Percentiles rank a stretch among this genome's conserved stretches.
phyloP scores from a whole-genome alignment of 1,140 invertebrate species.

The Thereuonema tuberculata region DNA sequence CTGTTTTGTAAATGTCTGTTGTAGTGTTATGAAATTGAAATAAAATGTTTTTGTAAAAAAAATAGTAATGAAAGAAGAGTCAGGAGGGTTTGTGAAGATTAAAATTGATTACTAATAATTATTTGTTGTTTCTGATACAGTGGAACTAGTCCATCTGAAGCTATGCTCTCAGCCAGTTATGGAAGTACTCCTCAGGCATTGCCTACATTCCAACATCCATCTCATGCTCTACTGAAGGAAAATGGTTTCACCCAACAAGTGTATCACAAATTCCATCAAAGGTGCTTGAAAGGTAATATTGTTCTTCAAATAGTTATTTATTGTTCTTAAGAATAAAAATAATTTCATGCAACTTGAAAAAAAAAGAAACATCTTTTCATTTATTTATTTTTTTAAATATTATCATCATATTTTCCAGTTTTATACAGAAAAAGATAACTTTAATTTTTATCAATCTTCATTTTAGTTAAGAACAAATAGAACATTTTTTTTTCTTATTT shows the following conservation, averaged over 20 bases:
- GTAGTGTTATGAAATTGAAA: too few relatives aligned
- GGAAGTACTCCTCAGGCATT: slow-evolving; percentile 59
- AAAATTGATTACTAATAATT: too few relatives aligned
- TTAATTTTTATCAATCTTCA: slow-evolving; percentile 1
- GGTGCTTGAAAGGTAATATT: slow-evolving; percentile 71
- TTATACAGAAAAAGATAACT: too few relatives aligned
- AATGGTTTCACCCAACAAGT: slow-evolving; percentile 96
- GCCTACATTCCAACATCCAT: slow-evolving; percentile 89
- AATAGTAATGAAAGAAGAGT: too few relatives aligned
- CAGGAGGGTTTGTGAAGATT: too few relatives aligned
- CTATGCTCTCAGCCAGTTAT: slow-evolving; percentile 47
- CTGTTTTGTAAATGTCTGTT: too few relatives aligned
- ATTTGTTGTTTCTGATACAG: slow-evolving; percentile 5
- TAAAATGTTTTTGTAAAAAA: too few relatives aligned
- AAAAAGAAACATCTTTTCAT: not conserved
- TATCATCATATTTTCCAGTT: not conserved
- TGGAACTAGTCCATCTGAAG: slow-evolving; percentile 53
- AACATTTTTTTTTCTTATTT: not conserved
- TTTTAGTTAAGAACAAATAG: not conserved
- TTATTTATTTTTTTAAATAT: not conserved
- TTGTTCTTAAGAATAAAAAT: not conserved
- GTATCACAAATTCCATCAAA: slow-evolving; percentile 85
- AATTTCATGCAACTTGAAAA: not conserved
- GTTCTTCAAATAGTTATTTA: too few relatives aligned
- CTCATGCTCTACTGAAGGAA: slow-evolving; percentile 86